phyloP scores from a whole-genome alignment of 1,140 invertebrate species.

The Branchinecta lynchi region DNA sequence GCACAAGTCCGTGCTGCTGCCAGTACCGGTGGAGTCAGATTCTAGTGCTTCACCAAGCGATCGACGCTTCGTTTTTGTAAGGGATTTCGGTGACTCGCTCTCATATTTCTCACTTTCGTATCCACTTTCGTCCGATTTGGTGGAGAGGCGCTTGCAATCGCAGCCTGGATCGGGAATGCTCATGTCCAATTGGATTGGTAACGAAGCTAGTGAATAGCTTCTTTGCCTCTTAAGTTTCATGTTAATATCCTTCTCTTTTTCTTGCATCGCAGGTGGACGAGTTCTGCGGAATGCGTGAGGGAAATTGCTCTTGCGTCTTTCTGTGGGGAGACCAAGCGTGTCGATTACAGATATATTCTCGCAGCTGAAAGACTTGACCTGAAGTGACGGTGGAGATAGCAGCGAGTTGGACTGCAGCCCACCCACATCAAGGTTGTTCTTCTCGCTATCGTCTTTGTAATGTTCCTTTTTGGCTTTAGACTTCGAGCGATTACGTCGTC shows the following conservation, averaged over 20 bases:
- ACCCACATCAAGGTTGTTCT: no score
- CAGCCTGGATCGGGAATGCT: neutral
- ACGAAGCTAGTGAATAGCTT: neutral
- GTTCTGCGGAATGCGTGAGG: conserved; percentile 2
- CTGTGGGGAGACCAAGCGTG: neutral
- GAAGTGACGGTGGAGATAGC: neutral
- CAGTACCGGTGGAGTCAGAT: neutral
- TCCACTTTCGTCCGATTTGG: conserved; percentile 1
- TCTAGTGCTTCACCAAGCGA: neutral
- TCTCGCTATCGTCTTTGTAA: no score
- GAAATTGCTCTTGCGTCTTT: neutral
- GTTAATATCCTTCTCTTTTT: neutral
- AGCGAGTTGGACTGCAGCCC: neutral
- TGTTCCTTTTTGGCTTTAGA: neutral
- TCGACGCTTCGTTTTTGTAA: neutral
- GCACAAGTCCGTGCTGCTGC: neutral
- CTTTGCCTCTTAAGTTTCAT: neutral
- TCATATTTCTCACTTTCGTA: conserved; percentile 7
- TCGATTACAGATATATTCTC: neutral
- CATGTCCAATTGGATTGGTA: neutral
- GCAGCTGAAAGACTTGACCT: neutral
- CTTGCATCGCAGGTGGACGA: neutral
- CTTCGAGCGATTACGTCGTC: neutral
- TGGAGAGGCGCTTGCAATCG: neutral
- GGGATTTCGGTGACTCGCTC: neutral